Conservation (phyloP, 2,113 vertebrate genomes). For the Eptesicus fuscus region DNA sequence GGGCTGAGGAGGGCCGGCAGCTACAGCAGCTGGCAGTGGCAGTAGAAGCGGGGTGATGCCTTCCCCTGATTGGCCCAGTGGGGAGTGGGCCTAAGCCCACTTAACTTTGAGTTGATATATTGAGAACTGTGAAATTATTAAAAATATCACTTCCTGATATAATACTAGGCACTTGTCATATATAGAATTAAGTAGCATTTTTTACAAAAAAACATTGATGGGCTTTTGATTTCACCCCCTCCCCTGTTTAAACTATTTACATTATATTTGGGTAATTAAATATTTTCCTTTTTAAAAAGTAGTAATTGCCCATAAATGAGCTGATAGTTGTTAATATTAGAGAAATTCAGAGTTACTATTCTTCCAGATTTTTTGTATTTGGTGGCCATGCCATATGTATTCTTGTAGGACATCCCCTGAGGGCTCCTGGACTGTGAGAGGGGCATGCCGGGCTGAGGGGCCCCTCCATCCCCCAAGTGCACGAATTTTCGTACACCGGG, state of each 20-base stretch:
- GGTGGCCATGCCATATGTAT: neutral
- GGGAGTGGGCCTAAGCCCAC: too few species aligned
- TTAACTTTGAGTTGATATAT: conserved; percentile 22
- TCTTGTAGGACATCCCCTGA: neutral
- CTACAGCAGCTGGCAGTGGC: too few species aligned
- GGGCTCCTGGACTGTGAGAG: too few species aligned
- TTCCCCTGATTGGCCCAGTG: too few species aligned
- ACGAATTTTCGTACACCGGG: too few species aligned
- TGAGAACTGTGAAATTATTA: neutral
- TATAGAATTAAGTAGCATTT: neutral
- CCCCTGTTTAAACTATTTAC: neutral
- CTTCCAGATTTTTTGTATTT: conserved; percentile 33
- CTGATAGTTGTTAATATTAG: neutral
- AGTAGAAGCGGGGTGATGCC: too few species aligned
- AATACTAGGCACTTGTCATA: neutral
- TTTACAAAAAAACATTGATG: neutral
- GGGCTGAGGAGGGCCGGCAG: too few species aligned
- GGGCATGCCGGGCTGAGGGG: too few species aligned
- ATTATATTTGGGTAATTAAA: conserved; percentile 27
- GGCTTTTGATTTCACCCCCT: neutral
- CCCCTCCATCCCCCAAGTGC: too few species aligned
- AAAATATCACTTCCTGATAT: neutral
- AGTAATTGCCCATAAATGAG: neutral
- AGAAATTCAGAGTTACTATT: neutral
- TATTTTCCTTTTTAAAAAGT: conserved; percentile 25